A percentile compares a stretch with the other conserved stretches of the same genome.
Evolutionary conservation across 2,113 vertebrate species (phyloP).

Genomic region (Hassar affinis): DNA sequence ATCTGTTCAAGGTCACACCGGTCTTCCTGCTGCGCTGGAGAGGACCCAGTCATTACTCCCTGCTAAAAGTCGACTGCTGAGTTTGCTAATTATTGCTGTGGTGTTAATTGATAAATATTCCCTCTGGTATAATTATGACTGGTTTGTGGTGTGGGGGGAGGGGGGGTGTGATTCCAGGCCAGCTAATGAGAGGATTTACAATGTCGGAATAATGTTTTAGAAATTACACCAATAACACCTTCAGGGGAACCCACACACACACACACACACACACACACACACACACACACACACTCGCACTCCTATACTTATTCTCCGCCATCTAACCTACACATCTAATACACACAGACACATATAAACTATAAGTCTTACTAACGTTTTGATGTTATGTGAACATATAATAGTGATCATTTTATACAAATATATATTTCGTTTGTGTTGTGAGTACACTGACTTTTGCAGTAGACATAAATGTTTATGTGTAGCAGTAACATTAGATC

Average conservation of each 20-base stretch:
- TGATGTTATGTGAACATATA: background rate
- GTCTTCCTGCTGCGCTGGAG: conserved; percentile 25
- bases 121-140: conserved; percentile 30
- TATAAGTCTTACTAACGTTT: background rate
- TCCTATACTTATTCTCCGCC: background rate
- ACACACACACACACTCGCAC: background rate
- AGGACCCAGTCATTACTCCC: conserved; percentile 10
- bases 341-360: background rate
- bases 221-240: background rate
- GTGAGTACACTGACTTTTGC: background rate
- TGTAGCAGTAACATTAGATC: background rate
- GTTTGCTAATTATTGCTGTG: conserved; percentile 47
- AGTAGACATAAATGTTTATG: background rate
- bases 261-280: background rate
- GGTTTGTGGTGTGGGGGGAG: conserved; percentile 19
- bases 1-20: conserved; percentile 45
- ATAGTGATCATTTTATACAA: too few species aligned
- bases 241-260: background rate
- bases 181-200: conserved; percentile 18
- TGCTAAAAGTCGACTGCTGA: conserved; percentile 36
- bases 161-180: background rate
- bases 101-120: conserved; percentile 54
- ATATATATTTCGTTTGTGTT: background rate
- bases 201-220: background rate
- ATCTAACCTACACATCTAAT: background rate